Percentiles rank a stretch among this genome's conserved stretches.
Conservation (phyloP, 2,113 vertebrate genomes). For the Sebastes schlegelii region DNA sequence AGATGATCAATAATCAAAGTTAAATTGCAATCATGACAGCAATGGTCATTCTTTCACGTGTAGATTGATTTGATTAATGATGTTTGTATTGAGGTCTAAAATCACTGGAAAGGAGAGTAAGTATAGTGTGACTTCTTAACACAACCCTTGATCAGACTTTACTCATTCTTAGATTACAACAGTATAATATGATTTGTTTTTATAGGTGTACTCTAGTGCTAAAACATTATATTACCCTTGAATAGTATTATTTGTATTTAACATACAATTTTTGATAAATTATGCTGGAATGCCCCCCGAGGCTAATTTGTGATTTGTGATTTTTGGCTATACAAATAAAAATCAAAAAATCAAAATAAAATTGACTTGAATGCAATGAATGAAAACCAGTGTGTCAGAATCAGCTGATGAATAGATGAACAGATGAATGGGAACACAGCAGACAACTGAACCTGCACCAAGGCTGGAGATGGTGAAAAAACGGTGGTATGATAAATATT, state of each 20-base stretch:
- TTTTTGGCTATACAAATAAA: no score
- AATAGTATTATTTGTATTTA: no score
- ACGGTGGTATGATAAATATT: not conserved
- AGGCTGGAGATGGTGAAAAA: not conserved
- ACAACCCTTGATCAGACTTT: not conserved
- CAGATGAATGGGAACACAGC: not conserved
- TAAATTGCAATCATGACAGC: constrained; percentile 2
- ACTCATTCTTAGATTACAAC: not conserved
- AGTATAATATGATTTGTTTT: not conserved
- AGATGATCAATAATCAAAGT: constrained; percentile 50
- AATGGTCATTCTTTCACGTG: constrained; percentile 25
- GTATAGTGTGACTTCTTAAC: not conserved
- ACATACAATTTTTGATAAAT: not conserved
- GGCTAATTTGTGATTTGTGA: no score
- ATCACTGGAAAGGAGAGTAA: not conserved
- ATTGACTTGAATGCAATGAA: not conserved
- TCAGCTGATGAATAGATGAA: not conserved
- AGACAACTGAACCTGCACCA: no score
- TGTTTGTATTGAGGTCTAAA: not conserved
- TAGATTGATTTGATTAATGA: constrained; percentile 19
- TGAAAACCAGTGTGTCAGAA: not conserved
- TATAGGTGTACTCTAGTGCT: not conserved
- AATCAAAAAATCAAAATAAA: no score
- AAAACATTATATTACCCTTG: not conserved
- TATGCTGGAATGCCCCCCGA: not conserved